phyloP scores from a whole-genome alignment of 2,888 invertebrate genomes.

The Dexiosoma caninum region DNA sequence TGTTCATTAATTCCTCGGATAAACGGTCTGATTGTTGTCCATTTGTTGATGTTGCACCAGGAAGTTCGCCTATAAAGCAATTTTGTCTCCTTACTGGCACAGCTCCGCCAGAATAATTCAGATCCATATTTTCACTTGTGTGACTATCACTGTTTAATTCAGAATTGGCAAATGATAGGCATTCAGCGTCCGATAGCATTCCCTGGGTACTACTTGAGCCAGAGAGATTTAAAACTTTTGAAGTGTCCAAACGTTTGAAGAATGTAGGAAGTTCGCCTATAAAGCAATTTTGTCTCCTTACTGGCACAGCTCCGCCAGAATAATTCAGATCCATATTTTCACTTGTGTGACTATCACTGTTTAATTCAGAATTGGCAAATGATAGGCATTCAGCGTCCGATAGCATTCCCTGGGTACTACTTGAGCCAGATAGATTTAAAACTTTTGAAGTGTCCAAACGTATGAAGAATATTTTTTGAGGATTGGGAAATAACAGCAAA shows the following conservation, averaged over 20 bases:
- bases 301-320: constrained; percentile 67
- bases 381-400: background rate
- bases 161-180: constrained; percentile 26
- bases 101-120: constrained; percentile 42
- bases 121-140: constrained; percentile 12
- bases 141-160: constrained; percentile 31
- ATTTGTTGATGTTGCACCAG: constrained; percentile 6
- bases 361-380: constrained; percentile 35
- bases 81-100: constrained; percentile 74
- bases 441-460: constrained; percentile 67
- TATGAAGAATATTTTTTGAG: constrained; percentile 71
- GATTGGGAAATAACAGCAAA: constrained; percentile 72
- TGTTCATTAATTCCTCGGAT: constrained; percentile 10
- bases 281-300: constrained; percentile 75
- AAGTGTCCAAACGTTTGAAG: constrained; percentile 69
- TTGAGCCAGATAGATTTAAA: background rate
- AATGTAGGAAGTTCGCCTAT: constrained; percentile 71
- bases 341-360: constrained; percentile 31
- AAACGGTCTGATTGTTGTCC: background rate
- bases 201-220: background rate
- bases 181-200: background rate
- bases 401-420: background rate
- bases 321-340: background rate
- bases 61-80: constrained; percentile 72
- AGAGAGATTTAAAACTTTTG: constrained; percentile 9